A percentile compares a stretch with the other conserved stretches of the same genome.
phyloP scores from a whole-genome alignment of 2,113 vertebrate species.

The Cardinalis cardinalis region DNA sequence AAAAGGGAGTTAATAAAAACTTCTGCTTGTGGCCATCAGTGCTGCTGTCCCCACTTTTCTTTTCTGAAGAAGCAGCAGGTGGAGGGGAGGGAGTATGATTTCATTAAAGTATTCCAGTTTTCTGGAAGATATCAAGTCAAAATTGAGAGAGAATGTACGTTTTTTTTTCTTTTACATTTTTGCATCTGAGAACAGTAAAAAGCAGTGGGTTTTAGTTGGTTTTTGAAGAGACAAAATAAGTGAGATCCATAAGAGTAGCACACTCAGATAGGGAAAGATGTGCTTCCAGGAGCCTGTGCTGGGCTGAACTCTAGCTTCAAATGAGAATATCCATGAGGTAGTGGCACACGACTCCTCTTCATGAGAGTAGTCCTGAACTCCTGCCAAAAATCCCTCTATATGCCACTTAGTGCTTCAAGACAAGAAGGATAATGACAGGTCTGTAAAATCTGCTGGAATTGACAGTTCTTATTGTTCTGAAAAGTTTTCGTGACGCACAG shows the following conservation, averaged over 20 bases:
- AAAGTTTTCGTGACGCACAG: conserved; percentile 39
- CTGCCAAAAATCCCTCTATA: conserved; percentile 44
- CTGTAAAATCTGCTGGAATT: conserved; percentile 53
- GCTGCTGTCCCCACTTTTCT: not conserved
- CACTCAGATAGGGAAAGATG: accelerated
- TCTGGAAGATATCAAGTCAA: not conserved
- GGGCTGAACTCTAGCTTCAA: not conserved
- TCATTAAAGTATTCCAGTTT: not conserved
- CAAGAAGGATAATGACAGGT: conserved; percentile 57
- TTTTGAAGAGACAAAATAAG: not conserved
- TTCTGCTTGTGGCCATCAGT: not conserved
- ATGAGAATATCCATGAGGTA: not conserved
- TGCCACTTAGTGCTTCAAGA: conserved; percentile 38
- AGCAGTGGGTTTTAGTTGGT: not conserved
- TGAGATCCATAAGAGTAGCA: not conserved
- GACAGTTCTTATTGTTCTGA: conserved; percentile 62
- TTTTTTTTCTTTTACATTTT: not conserved
- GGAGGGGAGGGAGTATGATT: not conserved
- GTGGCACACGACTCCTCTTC: not conserved
- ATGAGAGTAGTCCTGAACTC: not conserved
- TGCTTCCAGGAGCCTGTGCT: not conserved
- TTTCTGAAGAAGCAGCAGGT: not conserved
- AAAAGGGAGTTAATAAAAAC: not conserved
- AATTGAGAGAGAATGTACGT: not conserved
- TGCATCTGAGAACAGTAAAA: not conserved